Evolutionary conservation across 1,140 invertebrate genomes (phyloP).

Genomic region (Drosophila jambulina): DNA sequence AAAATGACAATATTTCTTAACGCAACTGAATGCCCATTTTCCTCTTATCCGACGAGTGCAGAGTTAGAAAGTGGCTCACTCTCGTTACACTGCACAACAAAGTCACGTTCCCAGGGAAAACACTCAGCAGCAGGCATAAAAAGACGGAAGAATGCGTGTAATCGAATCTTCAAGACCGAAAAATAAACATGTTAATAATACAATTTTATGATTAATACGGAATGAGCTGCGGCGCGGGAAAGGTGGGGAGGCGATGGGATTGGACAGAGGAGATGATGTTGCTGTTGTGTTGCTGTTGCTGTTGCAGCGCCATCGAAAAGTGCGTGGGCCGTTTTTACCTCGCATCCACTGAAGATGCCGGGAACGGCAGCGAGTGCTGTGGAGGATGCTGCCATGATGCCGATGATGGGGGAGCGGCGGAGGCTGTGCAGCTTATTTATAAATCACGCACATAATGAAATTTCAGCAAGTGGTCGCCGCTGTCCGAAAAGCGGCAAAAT

Average conservation of each 20-base stretch:
- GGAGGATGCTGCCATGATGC: not conserved
- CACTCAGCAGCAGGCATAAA: constrained; percentile 27
- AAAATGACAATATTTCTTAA: constrained; percentile 59
- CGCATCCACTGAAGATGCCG: constrained; percentile 46
- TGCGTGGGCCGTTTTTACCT: constrained; percentile 65
- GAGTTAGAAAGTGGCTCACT: constrained; percentile 80
- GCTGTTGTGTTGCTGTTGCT: constrained; percentile 29
- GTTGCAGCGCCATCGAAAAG: constrained; percentile 49
- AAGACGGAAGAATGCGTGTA: constrained; percentile 70
- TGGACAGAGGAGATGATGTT: constrained; percentile 44
- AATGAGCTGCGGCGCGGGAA: constrained; percentile 59
- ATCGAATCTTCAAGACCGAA: constrained; percentile 80
- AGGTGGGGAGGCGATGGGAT: constrained; percentile 4
- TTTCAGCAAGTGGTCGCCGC: constrained; percentile 78
- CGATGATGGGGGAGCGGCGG: constrained; percentile 1
- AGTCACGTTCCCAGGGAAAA: constrained; percentile 58
- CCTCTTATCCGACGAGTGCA: not conserved
- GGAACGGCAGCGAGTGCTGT: constrained; percentile 26
- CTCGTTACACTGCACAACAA: constrained; percentile 70
- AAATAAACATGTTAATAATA: constrained; percentile 83
- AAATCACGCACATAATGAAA: constrained; percentile 82
- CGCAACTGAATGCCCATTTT: constrained; percentile 36
- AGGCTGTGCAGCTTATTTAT: constrained; percentile 67
- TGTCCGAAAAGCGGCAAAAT: constrained; percentile 78
- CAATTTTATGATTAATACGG: constrained; percentile 82